These are phyloP conservation scores for Nomada ferruginata DNA, from an alignment of 2,888 invertebrate genomes.

Conservation along the genomic window DNA sequence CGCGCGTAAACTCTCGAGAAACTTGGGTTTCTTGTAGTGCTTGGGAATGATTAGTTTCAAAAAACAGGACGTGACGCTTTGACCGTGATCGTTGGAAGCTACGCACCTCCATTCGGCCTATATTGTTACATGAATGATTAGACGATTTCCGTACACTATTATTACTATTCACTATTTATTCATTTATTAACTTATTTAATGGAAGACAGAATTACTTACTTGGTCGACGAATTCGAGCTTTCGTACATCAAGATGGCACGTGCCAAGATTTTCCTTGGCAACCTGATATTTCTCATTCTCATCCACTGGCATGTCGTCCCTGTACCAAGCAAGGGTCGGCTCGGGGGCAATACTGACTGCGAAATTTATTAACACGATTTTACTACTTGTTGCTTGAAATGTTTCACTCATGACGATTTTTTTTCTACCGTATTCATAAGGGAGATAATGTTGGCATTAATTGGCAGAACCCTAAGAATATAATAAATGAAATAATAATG, in stretches of 20 bases:
- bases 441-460: background rate
- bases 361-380: conserved; percentile 9
- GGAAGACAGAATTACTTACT: conserved; percentile 73
- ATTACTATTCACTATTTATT: background rate
- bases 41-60: conserved; percentile 93
- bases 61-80: conserved; percentile 94
- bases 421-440: background rate
- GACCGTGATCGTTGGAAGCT: conserved; percentile 94
- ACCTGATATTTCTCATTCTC: conserved; percentile 90
- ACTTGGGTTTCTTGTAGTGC: conserved; percentile 95
- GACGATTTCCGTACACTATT: too few species aligned
- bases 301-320: conserved; percentile 91
- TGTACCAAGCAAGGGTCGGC: conserved; percentile 94
- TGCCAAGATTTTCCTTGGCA: conserved; percentile 89
- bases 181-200: background rate
- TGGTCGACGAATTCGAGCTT: conserved; percentile 93
- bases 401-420: background rate
- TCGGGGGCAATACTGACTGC: conserved; percentile 91
- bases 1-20: conserved; percentile 93
- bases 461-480: too few species aligned
- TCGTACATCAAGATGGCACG: conserved; percentile 90
- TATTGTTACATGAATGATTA: conserved; percentile 10
- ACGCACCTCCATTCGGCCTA: conserved; percentile 96
- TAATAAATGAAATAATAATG: too few species aligned
- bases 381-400: background rate